Base-by-base conservation (phyloP, 2,888 invertebrate genomes). In the Tetropium fuscum region DNA sequence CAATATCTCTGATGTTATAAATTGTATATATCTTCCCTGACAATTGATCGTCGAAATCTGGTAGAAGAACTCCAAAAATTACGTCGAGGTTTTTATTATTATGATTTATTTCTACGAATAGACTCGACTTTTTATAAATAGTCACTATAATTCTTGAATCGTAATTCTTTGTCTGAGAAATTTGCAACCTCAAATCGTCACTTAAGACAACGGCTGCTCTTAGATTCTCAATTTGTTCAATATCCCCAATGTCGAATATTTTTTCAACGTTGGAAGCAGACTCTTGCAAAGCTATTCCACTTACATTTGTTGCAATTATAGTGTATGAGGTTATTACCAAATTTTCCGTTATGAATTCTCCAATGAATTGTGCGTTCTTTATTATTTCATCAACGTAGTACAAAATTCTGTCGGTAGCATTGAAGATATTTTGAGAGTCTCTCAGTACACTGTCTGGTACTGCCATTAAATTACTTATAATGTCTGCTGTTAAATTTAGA, bases 381-480 rank as follows among this genome's bases (percentile, higher is more conserved):
- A 74, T 38, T 30, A 69, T 49, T 15, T 65, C 41, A 15, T 73
- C 71, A 3, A 72, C 58, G 43, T 43, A 60, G n/a, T 66, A 30
- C 20, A 76, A 54, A 20, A 75, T 66, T 43, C 60, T 56, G 53
- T 76, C 74, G 1, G 72, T 70, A 20, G 71, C 63, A 16, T 72
- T 71, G 13, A 63, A 70, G 0, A 48, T 36, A 3, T 22, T 30
- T 48, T 75, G 75, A 2, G 72, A 67, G 5, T 61, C 41, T 34
- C 53, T 53, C 22, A 74, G 48, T 11, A 66, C 48, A 3, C 25
- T 8, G 47, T 45, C 43, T 8, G 64, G 58, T 1, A 66, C 44
- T 7, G 64, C 58, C 61, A 71, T 64, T 4, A 73, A 15, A 13
- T 63, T 60, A 45, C 60, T 58, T 16, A 70, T 58, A 4, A 70